Conservation (phyloP, 35 echinoderm and acorn worm genomes). For the Stichopus chloronotus region DNA sequence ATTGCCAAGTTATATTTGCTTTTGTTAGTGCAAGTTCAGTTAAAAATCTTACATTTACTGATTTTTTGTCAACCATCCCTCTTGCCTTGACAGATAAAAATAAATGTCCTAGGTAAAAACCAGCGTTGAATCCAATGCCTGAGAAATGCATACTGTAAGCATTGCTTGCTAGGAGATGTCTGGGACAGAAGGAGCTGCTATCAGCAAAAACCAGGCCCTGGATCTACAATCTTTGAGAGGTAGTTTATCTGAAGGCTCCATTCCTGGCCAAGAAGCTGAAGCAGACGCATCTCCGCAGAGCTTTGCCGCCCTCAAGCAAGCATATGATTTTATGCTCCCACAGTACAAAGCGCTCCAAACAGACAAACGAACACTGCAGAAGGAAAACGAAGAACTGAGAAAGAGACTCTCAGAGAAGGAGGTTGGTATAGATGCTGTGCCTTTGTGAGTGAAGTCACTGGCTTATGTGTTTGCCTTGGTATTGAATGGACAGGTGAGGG, state of each 20-base stretch:
- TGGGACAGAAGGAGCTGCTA: slow-evolving; percentile 10
- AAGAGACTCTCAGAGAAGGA: slow-evolving; percentile 33
- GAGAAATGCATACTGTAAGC: not conserved
- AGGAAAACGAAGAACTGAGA: slow-evolving; percentile 46
- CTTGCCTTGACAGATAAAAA: too few relatives aligned
- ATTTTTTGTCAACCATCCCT: too few relatives aligned
- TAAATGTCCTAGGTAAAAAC: too few relatives aligned
- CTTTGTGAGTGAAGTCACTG: not conserved
- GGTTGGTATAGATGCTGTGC: not conserved
- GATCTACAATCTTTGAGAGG: slow-evolving; percentile 14
- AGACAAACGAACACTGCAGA: slow-evolving; percentile 6
- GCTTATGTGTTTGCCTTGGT: too few relatives aligned
- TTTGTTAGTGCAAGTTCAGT: too few relatives aligned
- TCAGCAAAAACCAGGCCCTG: not conserved
- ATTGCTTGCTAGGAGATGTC: slow-evolving; percentile 48
- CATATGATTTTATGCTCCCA: slow-evolving; percentile 52
- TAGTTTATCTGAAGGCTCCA: slow-evolving; percentile 17
- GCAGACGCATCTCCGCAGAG: slow-evolving; percentile 32
- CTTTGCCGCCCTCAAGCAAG: slow-evolving; percentile 55
- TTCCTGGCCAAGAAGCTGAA: slow-evolving; percentile 24
- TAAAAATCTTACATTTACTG: too few relatives aligned
- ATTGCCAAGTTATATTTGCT: too few relatives aligned
- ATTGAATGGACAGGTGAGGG: too few relatives aligned
- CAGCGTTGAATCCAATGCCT: not conserved
- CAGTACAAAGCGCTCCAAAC: slow-evolving; percentile 50